These are phyloP conservation scores for Tetanocera ferruginea DNA, from an alignment of 2,888 invertebrate species.

Conservation along the genomic window DNA sequence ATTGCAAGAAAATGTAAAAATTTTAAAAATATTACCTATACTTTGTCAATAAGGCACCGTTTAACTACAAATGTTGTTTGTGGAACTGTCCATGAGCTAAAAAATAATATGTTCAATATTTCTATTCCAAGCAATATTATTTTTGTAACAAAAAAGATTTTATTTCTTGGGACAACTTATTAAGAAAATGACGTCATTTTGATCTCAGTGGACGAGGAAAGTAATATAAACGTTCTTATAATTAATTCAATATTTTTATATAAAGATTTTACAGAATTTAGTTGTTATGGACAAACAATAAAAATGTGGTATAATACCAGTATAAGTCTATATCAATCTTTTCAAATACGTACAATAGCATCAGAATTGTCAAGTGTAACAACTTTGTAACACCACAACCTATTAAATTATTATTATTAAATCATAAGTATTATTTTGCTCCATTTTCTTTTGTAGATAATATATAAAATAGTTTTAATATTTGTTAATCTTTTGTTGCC, in stretches of 20 bases:
- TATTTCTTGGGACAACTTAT: slow-evolving; percentile 25
- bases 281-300: not conserved
- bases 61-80: slow-evolving; percentile 12
- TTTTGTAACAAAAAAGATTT: slow-evolving; percentile 29
- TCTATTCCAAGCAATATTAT: slow-evolving; percentile 25
- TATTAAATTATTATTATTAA: too few relatives aligned
- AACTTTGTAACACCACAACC: too few relatives aligned
- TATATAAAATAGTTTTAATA: too few relatives aligned
- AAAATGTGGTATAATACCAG: slow-evolving; percentile 6
- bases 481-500: too few relatives aligned
- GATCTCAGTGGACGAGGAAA: not conserved
- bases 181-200: slow-evolving; percentile 28
- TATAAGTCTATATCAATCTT: too few relatives aligned
- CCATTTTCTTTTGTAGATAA: too few relatives aligned
- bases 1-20: slow-evolving; percentile 29
- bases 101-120: slow-evolving; percentile 19
- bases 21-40: slow-evolving; percentile 32
- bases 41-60: slow-evolving; percentile 16
- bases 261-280: not conserved
- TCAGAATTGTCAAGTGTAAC: too few relatives aligned
- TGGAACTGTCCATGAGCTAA: not conserved
- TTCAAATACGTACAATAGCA: too few relatives aligned
- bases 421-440: too few relatives aligned
- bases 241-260: slow-evolving; percentile 10
- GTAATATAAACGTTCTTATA: not conserved